phyloP scores from a whole-genome alignment of 1,140 invertebrate species.

The Drosophila sp. region DNA sequence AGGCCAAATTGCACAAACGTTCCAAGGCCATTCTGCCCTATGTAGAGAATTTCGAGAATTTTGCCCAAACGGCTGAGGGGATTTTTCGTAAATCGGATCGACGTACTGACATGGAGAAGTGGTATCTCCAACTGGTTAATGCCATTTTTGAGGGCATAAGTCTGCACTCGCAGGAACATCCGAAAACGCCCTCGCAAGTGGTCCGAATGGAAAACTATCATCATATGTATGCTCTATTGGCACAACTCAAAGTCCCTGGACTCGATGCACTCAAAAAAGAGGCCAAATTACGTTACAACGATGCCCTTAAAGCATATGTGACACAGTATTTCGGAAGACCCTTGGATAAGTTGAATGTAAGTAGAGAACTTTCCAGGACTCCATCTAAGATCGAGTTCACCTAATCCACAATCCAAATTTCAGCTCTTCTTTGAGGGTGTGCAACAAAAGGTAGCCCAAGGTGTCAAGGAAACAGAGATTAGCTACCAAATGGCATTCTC shows the following conservation, averaged over 20 bases:
- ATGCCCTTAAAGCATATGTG: constrained; percentile 95
- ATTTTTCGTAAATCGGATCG: constrained; percentile 95
- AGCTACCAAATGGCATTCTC: constrained; percentile 99
- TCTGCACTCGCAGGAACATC: constrained; percentile 92
- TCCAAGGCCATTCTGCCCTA: constrained; percentile 96
- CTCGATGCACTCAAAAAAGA: constrained; percentile 95
- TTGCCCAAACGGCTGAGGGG: constrained; percentile 92
- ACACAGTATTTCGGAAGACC: constrained; percentile 97
- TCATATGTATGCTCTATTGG: constrained; percentile 93
- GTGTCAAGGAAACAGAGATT: constrained; percentile 98
- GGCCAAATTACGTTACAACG: constrained; percentile 95
- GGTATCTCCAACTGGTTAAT: constrained; percentile 93
- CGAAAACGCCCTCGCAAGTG: constrained; percentile 96
- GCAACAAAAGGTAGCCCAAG: constrained; percentile 93
- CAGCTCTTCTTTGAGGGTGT: constrained; percentile 98
- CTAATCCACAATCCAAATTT: not conserved
- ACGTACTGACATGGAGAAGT: constrained; percentile 97
- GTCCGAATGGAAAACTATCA: constrained; percentile 99
- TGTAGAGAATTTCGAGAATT: constrained; percentile 96
- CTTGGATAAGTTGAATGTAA: constrained; percentile 96
- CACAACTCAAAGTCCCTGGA: constrained; percentile 95
- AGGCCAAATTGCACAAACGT: constrained; percentile 89
- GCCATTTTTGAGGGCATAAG: constrained; percentile 95
- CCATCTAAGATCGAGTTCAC: not conserved
- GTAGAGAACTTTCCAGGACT: not conserved